Evolutionary conservation across 2,888 invertebrate species (phyloP).

Genomic region (Kuschelorhynchus macadamiae): DNA sequence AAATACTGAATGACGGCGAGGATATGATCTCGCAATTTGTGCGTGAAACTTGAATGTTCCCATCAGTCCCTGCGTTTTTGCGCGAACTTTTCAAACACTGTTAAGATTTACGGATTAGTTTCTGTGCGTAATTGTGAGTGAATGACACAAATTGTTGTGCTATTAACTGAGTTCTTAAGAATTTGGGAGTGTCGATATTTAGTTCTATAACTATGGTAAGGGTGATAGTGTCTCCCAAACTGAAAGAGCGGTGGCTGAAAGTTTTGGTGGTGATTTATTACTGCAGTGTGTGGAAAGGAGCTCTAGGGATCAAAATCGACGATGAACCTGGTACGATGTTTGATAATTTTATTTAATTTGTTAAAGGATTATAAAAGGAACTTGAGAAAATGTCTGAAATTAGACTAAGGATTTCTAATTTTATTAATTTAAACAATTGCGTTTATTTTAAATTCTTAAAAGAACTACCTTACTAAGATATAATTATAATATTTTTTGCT

Average conservation of each 20-base stretch:
- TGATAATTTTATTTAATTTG: no score
- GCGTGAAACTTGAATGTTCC: conserved; percentile 5
- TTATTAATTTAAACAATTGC: no score
- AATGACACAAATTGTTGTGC: no score
- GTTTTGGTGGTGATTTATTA: neutral
- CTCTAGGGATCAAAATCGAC: conserved; percentile 6
- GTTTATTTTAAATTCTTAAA: no score
- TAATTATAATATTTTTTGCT: no score
- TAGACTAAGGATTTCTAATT: no score
- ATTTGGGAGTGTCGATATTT: no score
- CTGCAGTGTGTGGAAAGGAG: neutral
- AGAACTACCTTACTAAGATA: no score
- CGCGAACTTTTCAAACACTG: no score
- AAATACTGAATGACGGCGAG: conserved; percentile 15
- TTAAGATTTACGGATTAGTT: conserved; percentile 4
- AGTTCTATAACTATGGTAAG: conserved; percentile 2
- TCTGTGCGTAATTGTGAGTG: conserved; percentile 2
- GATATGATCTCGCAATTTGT: conserved; percentile 12
- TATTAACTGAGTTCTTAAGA: no score
- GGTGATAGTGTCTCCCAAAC: conserved; percentile 1
- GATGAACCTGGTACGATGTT: conserved; percentile 35
- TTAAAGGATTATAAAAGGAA: neutral
- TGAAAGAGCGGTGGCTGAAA: neutral
- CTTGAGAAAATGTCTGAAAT: no score
- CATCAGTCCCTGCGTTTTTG: no score